Conservation (phyloP, 2,113 vertebrate genomes). For the Scomber japonicus region DNA sequence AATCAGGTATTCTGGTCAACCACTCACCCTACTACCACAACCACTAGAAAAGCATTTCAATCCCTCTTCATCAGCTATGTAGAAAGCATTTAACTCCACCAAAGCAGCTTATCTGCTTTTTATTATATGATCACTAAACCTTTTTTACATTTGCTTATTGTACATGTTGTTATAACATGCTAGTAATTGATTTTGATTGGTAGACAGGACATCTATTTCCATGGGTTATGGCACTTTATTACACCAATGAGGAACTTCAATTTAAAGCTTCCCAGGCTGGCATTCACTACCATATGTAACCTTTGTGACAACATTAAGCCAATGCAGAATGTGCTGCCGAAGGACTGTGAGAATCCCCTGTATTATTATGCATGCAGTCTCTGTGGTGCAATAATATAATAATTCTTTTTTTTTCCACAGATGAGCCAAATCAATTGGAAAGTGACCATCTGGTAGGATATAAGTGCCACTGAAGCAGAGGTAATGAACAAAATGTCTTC, state of each 20-base stretch:
- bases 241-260: constrained; percentile 78
- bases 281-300: constrained; percentile 86
- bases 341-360: constrained; percentile 80
- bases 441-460: constrained; percentile 91
- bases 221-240: constrained; percentile 83
- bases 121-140: constrained; percentile 45
- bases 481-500: constrained; percentile 87
- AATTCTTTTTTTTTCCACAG: constrained; percentile 90
- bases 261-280: constrained; percentile 85
- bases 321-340: constrained; percentile 82
- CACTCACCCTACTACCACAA: constrained; percentile 48
- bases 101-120: background rate
- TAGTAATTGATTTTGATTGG: constrained; percentile 62
- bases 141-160: constrained; percentile 45
- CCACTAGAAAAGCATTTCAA: constrained; percentile 79
- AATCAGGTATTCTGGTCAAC: constrained; percentile 90
- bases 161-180: constrained; percentile 45
- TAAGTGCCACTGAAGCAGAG: constrained; percentile 85
- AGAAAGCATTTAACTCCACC: constrained; percentile 64
- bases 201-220: constrained; percentile 72
- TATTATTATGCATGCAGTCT: constrained; percentile 86
- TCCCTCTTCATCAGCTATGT: constrained; percentile 83
- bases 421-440: constrained; percentile 91
- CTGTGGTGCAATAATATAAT: constrained; percentile 88
- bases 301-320: constrained; percentile 86